Base-by-base conservation (phyloP, 2,888 invertebrate species). In the Pristionchus mayeri region DNA sequence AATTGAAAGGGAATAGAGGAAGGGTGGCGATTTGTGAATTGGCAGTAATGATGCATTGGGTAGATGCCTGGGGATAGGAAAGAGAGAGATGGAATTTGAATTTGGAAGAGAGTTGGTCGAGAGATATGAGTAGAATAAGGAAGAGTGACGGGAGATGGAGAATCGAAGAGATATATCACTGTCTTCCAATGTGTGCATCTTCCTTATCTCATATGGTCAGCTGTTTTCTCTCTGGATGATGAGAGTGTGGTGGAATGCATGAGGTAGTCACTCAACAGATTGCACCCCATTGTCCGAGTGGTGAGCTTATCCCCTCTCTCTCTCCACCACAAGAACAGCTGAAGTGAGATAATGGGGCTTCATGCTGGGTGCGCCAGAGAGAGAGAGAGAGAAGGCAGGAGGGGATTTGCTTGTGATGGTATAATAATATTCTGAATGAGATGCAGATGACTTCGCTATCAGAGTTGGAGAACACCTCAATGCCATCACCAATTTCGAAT, bases 301-400 rank as follows among this genome's bases (percentile, higher is more conserved):
- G n/a, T n/a, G 37, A 24, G 71, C 71, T 71, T 71, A 71, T 71
- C 71, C 71, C 9, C 40, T 16, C 40, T 40, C 71, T 13, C 71
- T 71, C 71, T 34, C 24, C 71, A 21, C 37, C 40, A 30, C 44
- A 63, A 63, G 34, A 63, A 71, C 24, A 40, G 11, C 40, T 44
- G 40, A 71, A 44, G 71, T n/a, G 71, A 71, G 71, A 71, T 71
- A 71, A 71, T 71, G 71, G 71, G 71, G 71, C 71, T 71, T 71
- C 71, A 71, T 24, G 71, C 71, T 71, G 71, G 40, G 44, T 71
- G 71, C 71, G 71, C 71, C 71, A 71, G 37, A 40, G 40, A 40
- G 71, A 71, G 21, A 40, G 13, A 40, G 40, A 67, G 24, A 7
- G 27, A 60, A 44, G 6, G 16, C 13, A 63, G 13, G 9, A 34